Evolutionary conservation across 2,888 invertebrate genomes (phyloP), one percentile per base, ranked within the genome.

Genomic region (Taphrorychus bicolor): DNA sequence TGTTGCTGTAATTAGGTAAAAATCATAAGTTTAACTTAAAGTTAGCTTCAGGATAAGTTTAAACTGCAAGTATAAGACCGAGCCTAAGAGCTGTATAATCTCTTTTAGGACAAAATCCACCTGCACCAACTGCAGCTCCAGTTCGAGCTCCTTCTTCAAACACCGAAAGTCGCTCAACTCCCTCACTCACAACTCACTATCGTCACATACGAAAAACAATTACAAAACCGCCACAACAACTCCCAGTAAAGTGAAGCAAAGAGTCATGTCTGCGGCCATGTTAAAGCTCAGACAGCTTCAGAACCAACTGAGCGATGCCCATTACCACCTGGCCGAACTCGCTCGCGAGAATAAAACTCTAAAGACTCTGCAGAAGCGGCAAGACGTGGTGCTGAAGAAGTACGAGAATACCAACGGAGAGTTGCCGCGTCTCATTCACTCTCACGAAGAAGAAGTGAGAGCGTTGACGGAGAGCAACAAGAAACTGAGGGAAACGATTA

Each of bases 391-490:
- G 0, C 80, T 94, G 57, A 88, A 88, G 73, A 90, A 89, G 75
- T 91, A 91, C 77, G 93, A 94, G 81, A 91, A 89, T 23, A 88
- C 89, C 1, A 90, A 90, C 76, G 92, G 92, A 0, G 92, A 93
- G 78, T 81, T 93, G 56, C 93, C 93, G 0, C 87, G 90, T 76
- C 84, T 91, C 2, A 83, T 94, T 41, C 89, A 89, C 79, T 89
- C 91, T 0, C 92, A 93, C 79, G 89, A 87, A 70, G 93, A 93
- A 78, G 93, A 94, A 82, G 83, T 92, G 61, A 85, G 92, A 56
- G 85, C 90, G 14, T 87, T 92, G 79, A 89, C 90, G 75, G 84
- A 86, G 48, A 89, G 88, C 78, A 88, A 87, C 79, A 91, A 90
- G 73, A 88, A 87, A 72, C 78, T 93, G 59, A 89, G 88, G 74